These are phyloP conservation scores for Plagiodera versicolora DNA, from an alignment of 2,888 invertebrate species.

Conservation along the genomic window DNA sequence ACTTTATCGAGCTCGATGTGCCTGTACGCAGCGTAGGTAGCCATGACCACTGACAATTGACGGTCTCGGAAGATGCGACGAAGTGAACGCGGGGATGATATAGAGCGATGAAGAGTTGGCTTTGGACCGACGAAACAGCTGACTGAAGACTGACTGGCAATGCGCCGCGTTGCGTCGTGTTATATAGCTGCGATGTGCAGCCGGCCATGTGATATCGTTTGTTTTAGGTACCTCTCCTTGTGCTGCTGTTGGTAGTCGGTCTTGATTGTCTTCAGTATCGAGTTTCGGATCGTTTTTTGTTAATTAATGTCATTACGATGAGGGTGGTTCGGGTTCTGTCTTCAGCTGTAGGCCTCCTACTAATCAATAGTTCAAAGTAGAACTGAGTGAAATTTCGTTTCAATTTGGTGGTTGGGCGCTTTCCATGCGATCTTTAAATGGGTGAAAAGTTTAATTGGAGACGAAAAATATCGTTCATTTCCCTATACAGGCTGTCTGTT, in stretches of 20 bases:
- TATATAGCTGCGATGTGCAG: slow-evolving; percentile 46
- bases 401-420: too few relatives aligned
- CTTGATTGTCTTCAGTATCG: background rate
- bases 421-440: too few relatives aligned
- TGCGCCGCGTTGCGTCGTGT: slow-evolving; percentile 42
- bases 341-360: too few relatives aligned
- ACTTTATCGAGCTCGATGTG: slow-evolving; percentile 93
- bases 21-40: slow-evolving; percentile 90
- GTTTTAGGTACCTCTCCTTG: slow-evolving; percentile 26
- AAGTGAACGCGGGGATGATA: background rate
- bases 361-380: too few relatives aligned
- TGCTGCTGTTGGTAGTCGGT: slow-evolving; percentile 13
- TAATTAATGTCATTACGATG: background rate
- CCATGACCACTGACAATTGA: slow-evolving; percentile 61
- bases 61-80: slow-evolving; percentile 8
- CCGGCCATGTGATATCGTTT: slow-evolving; percentile 32
- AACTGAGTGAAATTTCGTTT: too few relatives aligned
- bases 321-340: too few relatives aligned
- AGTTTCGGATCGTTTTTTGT: background rate
- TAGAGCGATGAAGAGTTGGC: background rate
- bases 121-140: slow-evolving; percentile 38
- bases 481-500: too few relatives aligned
- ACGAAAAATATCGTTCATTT: too few relatives aligned
- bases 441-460: too few relatives aligned
- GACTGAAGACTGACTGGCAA: slow-evolving; percentile 46